Evolutionary conservation across 1,140 invertebrate species (phyloP).

Genomic region (Trissolcus basalis): DNA sequence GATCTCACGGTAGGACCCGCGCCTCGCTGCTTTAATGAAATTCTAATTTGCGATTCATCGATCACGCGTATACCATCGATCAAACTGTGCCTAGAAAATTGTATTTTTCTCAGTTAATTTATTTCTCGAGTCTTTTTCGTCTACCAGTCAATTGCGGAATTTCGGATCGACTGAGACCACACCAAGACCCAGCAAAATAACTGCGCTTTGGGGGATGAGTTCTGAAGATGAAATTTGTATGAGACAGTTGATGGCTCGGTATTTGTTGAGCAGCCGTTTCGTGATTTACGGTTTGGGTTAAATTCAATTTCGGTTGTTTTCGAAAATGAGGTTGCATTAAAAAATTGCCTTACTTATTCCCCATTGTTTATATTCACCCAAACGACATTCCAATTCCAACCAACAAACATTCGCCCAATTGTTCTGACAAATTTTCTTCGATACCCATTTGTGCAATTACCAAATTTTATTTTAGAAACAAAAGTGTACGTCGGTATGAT

Average conservation of each 20-base stretch:
- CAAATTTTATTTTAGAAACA: no score
- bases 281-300: background rate
- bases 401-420: no score
- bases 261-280: background rate
- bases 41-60: conserved; percentile 57
- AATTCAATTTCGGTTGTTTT: no score
- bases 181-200: conserved; percentile 4
- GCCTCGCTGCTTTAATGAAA: conserved; percentile 45
- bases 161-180: background rate
- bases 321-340: no score
- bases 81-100: conserved; percentile 33
- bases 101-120: conserved; percentile 34
- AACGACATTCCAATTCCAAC: no score
- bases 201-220: conserved; percentile 13
- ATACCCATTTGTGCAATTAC: no score
- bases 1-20: conserved; percentile 38
- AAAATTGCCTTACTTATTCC: no score
- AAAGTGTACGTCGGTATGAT: no score
- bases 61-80: conserved; percentile 48
- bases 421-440: no score
- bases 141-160: conserved; percentile 14
- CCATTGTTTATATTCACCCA: no score
- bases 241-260: background rate
- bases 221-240: conserved; percentile 16
- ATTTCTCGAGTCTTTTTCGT: conserved; percentile 23